Evolutionary conservation across 2,888 invertebrate species (phyloP).

Genomic region (Prionchulus punctatus): DNA sequence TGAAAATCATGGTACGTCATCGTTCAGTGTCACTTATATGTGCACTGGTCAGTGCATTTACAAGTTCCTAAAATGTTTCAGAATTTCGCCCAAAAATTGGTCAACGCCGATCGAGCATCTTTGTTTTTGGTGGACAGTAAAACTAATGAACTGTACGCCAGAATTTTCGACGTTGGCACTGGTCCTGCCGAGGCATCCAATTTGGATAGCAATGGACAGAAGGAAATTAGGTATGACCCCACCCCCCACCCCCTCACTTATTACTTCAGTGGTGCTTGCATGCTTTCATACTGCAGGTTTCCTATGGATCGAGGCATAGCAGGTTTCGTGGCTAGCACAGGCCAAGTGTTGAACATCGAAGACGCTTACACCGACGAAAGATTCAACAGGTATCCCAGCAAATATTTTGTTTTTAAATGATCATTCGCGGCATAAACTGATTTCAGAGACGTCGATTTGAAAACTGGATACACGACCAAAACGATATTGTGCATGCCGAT

Average conservation of each 20-base stretch:
- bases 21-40: not conserved
- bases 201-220: slow-evolving; percentile 19
- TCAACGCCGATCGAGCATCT: slow-evolving; percentile 65
- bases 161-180: slow-evolving; percentile 52
- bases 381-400: not conserved
- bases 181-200: slow-evolving; percentile 18
- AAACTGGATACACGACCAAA: slow-evolving; percentile 46
- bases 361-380: slow-evolving; percentile 55
- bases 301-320: slow-evolving; percentile 62
- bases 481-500: slow-evolving; percentile 73
- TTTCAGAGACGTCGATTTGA: slow-evolving; percentile 39
- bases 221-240: slow-evolving; percentile 19
- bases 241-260: not conserved
- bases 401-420: slow-evolving; percentile 3
- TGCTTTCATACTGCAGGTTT: slow-evolving; percentile 40
- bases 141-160: slow-evolving; percentile 57
- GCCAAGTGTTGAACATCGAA: slow-evolving; percentile 60
- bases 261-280: not conserved
- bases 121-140: slow-evolving; percentile 59
- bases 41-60: not conserved
- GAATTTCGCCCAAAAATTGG: slow-evolving; percentile 61
- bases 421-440: no score
- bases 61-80: slow-evolving; percentile 16
- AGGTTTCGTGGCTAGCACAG: slow-evolving; percentile 61
- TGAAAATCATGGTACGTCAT: slow-evolving; percentile 51